Percentiles rank a stretch among this genome's conserved stretches.
These are phyloP conservation scores for Holothuria scabra DNA, from an alignment of 53 echinoderm and acorn worm species.

Conservation along the genomic window DNA sequence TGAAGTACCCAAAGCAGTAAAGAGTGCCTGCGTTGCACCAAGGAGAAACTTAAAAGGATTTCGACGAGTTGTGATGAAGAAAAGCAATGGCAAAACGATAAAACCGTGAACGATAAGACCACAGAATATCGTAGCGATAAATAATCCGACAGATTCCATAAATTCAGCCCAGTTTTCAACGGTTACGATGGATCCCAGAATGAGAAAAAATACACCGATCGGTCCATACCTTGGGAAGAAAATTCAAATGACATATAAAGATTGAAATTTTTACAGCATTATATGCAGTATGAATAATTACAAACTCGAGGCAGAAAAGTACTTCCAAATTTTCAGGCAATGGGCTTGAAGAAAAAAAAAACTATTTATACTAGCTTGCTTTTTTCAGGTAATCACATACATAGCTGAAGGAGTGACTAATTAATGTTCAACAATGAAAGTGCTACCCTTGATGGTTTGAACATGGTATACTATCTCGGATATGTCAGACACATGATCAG, in stretches of 20 bases:
- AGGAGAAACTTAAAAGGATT: conserved; percentile 77
- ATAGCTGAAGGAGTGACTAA: too few relatives aligned
- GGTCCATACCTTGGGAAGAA: conserved; percentile 86
- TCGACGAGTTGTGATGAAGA: conserved; percentile 65
- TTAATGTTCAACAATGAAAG: too few relatives aligned
- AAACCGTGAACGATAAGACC: conserved; percentile 84
- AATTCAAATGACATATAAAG: background rate
- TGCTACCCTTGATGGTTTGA: too few relatives aligned
- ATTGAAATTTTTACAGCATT: background rate
- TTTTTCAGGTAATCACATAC: too few relatives aligned
- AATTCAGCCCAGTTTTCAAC: conserved; percentile 86
- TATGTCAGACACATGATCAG: too few relatives aligned
- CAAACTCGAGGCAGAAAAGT: background rate
- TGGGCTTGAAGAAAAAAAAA: too few relatives aligned
- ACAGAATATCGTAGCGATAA: conserved; percentile 87
- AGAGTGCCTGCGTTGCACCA: conserved; percentile 74
- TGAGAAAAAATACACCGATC: conserved; percentile 87
- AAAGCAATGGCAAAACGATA: conserved; percentile 77
- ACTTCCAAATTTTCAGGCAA: too few relatives aligned
- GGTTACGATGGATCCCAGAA: conserved; percentile 80
- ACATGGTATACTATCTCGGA: too few relatives aligned
- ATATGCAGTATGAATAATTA: background rate
- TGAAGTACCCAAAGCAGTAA: conserved; percentile 94
- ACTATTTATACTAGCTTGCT: too few relatives aligned
- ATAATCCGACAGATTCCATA: conserved; percentile 78